Evolutionary conservation across 2,888 invertebrate species (phyloP).

Genomic region (Heterodera filipjevi): DNA sequence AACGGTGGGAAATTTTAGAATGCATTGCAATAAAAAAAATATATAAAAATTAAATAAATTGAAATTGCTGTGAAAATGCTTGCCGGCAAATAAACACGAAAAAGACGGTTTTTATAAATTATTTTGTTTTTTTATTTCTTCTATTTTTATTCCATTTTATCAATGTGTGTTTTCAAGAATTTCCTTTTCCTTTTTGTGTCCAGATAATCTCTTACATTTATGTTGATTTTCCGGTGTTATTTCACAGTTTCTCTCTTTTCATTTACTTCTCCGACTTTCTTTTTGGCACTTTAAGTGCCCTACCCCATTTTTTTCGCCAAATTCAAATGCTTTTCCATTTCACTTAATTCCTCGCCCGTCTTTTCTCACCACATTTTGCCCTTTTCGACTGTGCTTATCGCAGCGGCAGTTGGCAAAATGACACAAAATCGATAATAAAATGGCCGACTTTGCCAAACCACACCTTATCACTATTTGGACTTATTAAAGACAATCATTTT

Average conservation of each 20-base stretch:
- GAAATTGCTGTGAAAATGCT: neutral
- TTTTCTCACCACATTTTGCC: conserved; percentile 3
- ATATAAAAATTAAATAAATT: neutral
- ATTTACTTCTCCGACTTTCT: neutral
- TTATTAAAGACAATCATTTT: neutral
- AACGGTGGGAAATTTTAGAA: conserved; percentile 12
- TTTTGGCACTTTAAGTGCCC: conserved; percentile 11
- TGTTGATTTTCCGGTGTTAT: neutral
- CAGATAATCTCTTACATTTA: too few relatives aligned
- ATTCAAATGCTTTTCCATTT: neutral
- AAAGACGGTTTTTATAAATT: neutral
- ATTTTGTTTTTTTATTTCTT: too few relatives aligned
- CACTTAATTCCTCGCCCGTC: neutral
- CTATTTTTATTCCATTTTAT: too few relatives aligned
- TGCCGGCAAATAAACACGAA: too few relatives aligned
- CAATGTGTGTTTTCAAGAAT: too few relatives aligned
- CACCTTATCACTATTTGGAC: neutral
- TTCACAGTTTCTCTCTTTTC: too few relatives aligned
- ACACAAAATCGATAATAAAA: conserved; percentile 1
- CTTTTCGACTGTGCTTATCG: conserved; percentile 4
- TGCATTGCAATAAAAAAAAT: neutral
- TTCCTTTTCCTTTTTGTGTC: too few relatives aligned
- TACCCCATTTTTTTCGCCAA: neutral
- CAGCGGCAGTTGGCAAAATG: neutral
- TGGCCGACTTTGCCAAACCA: neutral